Evolutionary conservation across 2,888 invertebrate genomes (phyloP), one percentile per base, ranked within the genome.

Genomic region (Cataglyphis altisquamis): DNA sequence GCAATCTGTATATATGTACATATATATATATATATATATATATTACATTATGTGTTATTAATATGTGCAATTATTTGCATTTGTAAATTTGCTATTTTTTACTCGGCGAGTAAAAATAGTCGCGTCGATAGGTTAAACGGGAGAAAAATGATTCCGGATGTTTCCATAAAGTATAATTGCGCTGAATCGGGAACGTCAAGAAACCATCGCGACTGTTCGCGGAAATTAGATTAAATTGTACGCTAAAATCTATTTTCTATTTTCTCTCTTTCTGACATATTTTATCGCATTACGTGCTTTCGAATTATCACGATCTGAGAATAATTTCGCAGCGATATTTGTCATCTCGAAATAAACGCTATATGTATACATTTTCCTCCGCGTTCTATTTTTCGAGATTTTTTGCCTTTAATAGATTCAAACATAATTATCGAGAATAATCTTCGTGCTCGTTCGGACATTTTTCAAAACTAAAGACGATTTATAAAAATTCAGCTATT

Each of bases 141-240:
- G 12, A 4, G 66, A 72, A 48, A 72, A 72, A 72, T 45, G 45
- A 68, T 52, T 52, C 52, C 2, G 52, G 12, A 32, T 52, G 18
- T 60, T 48, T 32, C 48, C 48, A 39, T 62, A 45, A 70, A 45
- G 21, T 4, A 25, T n/a, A 29, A 39, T n/a, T 66, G n/a, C 29
- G 73, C 3, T 48, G 15, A 6, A 15, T 70, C 21, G 55, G n/a
- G 12, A 68, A 78, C 12, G 32, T 5, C 0, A 6, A 55, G 39
- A 45, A 12, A 45, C 41, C 39, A 39, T 48, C 75, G 39, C 41
- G 41, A 21, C 41, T 0, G 41, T 3, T 21, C 77, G 25, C 67
- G 45, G 41, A 80, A 60, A 72, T 80, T 60, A 72, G 48, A 78
- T 80, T 60, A 72, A 80, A 80, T 72, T 29, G 57, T 21, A 32